Evolutionary conservation across 2,888 invertebrate species (phyloP).

Genomic region (Drosophila falleni): DNA sequence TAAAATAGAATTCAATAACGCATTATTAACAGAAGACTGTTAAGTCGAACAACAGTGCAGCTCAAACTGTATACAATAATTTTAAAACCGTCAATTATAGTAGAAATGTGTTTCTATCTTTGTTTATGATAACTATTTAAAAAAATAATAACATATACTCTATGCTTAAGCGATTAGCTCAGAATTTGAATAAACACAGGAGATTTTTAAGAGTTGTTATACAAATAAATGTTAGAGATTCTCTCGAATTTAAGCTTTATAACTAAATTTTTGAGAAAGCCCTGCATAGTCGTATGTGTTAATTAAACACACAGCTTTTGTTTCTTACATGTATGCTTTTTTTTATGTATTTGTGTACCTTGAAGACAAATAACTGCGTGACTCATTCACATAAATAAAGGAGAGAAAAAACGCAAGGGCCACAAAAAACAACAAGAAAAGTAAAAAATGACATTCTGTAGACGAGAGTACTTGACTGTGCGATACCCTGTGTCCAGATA

Average conservation of each 20-base stretch:
- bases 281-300: constrained; percentile 5
- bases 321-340: background rate
- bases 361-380: constrained; percentile 26
- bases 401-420: background rate
- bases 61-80: background rate
- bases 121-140: background rate
- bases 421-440: background rate
- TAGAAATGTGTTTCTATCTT: background rate
- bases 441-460: background rate
- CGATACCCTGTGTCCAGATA: background rate
- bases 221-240: background rate
- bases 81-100: background rate
- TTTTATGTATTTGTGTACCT: background rate
- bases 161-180: no score
- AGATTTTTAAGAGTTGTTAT: background rate
- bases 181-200: no score
- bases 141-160: no score
- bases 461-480: background rate
- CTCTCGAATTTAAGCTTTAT: background rate
- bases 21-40: constrained; percentile 8
- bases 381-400: constrained; percentile 37
- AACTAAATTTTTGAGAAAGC: background rate
- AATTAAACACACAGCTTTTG: constrained; percentile 39
- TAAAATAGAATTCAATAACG: background rate
- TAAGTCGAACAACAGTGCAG: background rate